phyloP scores from a whole-genome alignment of 2,797 vertebrate genomes.

The Gymnocypris eckloni region DNA sequence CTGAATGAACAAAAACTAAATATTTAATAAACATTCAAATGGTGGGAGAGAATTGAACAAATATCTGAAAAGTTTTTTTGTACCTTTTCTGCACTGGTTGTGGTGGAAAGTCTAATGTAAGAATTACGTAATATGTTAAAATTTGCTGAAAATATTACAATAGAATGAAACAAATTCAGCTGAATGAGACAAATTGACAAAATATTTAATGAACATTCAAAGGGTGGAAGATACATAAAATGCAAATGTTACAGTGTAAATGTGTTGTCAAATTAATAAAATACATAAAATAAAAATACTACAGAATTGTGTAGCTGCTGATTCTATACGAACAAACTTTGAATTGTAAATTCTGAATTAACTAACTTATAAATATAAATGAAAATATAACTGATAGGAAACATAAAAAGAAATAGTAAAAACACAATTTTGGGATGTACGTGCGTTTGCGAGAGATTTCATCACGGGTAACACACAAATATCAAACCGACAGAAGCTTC shows the following conservation, averaged over 20 bases:
- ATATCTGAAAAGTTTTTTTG: neutral
- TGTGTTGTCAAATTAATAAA: neutral
- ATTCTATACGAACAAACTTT: neutral
- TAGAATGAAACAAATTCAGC: neutral
- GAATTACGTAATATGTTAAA: neutral
- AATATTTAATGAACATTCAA: neutral
- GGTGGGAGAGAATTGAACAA: too few species aligned
- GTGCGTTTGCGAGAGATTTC: neutral
- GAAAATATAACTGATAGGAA: neutral
- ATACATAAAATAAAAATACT: neutral
- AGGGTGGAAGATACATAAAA: neutral
- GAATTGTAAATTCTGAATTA: neutral
- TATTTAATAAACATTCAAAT: neutral
- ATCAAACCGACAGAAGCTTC: constrained; percentile 17
- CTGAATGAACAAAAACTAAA: neutral
- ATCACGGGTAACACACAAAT: neutral
- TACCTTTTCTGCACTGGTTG: neutral
- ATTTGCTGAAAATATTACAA: neutral
- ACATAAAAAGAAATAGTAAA: neutral
- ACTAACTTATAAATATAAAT: too few species aligned
- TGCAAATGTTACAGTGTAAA: neutral
- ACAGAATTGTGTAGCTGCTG: neutral
- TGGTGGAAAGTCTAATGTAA: neutral
- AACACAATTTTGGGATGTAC: neutral
- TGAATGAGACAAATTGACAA: too few species aligned